Percentiles rank a stretch among this genome's conserved stretches.
Conservation (phyloP, 2,113 vertebrate genomes). For the Sigmodon hispidus region DNA sequence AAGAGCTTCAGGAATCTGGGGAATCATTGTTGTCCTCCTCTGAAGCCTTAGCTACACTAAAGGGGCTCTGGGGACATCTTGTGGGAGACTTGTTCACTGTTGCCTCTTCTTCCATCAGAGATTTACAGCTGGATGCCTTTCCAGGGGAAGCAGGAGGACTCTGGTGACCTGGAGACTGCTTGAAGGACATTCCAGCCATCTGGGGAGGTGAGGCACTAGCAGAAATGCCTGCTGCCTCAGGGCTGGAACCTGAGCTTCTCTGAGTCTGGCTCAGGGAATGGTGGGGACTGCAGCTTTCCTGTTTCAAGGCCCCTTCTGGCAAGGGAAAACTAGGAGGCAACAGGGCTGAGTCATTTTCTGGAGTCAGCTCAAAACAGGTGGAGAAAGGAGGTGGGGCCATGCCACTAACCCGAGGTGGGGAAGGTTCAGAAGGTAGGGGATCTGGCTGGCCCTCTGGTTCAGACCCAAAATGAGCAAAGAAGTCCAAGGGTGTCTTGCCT, state of each 20-base stretch:
- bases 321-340: conserved; percentile 48
- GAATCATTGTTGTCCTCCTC: conserved; percentile 81
- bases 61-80: conserved; percentile 78
- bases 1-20: conserved; percentile 85
- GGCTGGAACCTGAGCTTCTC: neutral
- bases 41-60: conserved; percentile 87
- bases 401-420: conserved; percentile 50
- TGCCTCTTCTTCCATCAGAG: conserved; percentile 81
- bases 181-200: conserved; percentile 59
- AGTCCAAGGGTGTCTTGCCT: conserved; percentile 77
- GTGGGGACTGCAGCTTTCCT: conserved; percentile 64
- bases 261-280: neutral
- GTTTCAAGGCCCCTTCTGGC: conserved; percentile 38
- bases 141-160: conserved; percentile 68
- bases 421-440: conserved; percentile 58
- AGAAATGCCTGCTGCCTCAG: conserved; percentile 9
- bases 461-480: conserved; percentile 85
- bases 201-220: neutral
- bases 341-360: conserved; percentile 62
- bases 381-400: conserved; percentile 60
- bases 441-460: conserved; percentile 64
- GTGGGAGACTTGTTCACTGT: conserved; percentile 73
- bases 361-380: conserved; percentile 69
- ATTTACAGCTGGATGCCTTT: conserved; percentile 12
- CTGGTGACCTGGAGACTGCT: conserved; percentile 74